Percentiles rank a stretch among this genome's conserved stretches.
phyloP scores from a whole-genome alignment of 2,113 vertebrate genomes.

The Eulacestoma nigropectus region DNA sequence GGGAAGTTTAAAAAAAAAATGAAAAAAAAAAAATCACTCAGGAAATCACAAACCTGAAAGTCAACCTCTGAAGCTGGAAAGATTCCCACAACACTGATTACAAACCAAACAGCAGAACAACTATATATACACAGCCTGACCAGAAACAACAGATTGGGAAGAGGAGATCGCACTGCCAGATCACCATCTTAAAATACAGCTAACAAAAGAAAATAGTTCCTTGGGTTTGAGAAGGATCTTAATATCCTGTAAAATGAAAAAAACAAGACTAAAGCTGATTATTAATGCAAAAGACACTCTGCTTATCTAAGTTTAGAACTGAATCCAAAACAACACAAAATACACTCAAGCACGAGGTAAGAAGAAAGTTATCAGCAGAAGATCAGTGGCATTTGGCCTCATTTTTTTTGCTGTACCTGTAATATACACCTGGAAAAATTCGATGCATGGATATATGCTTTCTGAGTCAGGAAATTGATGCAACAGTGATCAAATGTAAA shows the following conservation, averaged over 20 bases:
- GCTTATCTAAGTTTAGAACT: background rate
- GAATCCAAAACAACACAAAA: background rate
- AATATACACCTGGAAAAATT: background rate
- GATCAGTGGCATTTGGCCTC: background rate
- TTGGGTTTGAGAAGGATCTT: background rate
- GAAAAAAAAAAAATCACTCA: background rate
- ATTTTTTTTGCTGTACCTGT: background rate
- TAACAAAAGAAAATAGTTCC: background rate
- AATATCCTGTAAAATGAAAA: background rate
- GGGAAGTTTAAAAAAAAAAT: background rate
- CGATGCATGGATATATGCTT: background rate
- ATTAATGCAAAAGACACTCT: background rate
- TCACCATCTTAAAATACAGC: background rate
- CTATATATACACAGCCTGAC: background rate
- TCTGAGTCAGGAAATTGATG: background rate
- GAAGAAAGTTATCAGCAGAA: background rate
- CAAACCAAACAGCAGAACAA: conserved; percentile 8
- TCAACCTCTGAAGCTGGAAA: conserved; percentile 1
- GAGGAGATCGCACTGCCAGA: background rate
- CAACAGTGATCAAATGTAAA: background rate
- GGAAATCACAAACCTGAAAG: conserved; percentile 8
- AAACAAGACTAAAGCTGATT: background rate
- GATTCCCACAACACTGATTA: conserved; percentile 11
- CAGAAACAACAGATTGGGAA: background rate
- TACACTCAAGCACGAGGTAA: background rate